Conservation (phyloP, 2,797 vertebrate species). For the Remorina albescens region DNA sequence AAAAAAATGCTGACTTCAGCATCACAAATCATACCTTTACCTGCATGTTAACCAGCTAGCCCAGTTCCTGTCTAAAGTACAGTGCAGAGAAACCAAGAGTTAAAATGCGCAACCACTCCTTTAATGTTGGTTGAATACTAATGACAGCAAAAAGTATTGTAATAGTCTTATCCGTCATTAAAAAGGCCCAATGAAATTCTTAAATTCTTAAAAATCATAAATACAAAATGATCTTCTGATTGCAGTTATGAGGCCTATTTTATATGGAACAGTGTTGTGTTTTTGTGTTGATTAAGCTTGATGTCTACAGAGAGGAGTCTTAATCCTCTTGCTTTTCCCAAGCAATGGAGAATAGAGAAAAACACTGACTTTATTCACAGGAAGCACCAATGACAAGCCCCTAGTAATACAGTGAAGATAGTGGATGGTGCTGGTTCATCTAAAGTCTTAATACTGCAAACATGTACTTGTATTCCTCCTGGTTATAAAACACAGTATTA, state of each 20-base stretch:
- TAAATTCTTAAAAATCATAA: slow-evolving; percentile 7
- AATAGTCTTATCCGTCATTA: not conserved
- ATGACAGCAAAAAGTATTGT: not conserved
- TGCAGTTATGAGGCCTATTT: not conserved
- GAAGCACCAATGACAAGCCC: too few species aligned
- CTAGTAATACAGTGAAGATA: slow-evolving; percentile 61
- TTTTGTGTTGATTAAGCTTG: slow-evolving; percentile 14
- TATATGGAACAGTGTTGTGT: not conserved
- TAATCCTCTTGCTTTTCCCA: slow-evolving; percentile 17
- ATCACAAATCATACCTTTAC: too few species aligned
- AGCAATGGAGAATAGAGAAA: too few species aligned
- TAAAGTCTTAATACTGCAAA: slow-evolving; percentile 61
- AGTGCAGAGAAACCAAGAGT: not conserved
- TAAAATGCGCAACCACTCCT: not conserved
- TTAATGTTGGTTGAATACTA: not conserved
- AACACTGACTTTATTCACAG: too few species aligned
- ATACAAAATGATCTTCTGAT: not conserved
- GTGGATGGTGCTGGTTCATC: slow-evolving; percentile 50
- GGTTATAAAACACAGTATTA: slow-evolving; percentile 14
- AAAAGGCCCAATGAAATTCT: not conserved
- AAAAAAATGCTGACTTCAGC: too few species aligned
- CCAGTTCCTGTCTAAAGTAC: too few species aligned
- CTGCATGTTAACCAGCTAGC: too few species aligned
- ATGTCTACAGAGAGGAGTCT: slow-evolving; percentile 13
- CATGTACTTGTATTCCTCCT: slow-evolving; percentile 42